Conservation (phyloP, 2,113 vertebrate species). For the Proteles cristata region DNA sequence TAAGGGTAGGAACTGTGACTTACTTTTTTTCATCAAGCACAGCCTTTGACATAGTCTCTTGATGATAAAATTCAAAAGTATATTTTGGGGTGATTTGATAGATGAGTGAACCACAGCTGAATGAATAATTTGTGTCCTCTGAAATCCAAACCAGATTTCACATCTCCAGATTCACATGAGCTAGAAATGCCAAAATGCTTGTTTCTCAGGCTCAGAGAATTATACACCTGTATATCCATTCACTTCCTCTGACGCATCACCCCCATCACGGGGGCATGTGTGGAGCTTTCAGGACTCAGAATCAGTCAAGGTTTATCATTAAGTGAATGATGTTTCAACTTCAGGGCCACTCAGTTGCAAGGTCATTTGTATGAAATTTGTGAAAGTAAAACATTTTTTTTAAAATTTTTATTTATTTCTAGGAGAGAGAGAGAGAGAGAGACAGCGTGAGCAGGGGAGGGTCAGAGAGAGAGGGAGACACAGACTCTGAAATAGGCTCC, state of each 20-base stretch:
- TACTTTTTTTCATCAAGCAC: not conserved
- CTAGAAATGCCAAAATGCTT: not conserved
- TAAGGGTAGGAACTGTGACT: not conserved
- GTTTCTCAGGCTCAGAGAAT: not conserved
- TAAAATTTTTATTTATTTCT: no score
- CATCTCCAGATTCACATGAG: not conserved
- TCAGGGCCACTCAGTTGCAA: not conserved
- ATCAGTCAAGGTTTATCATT: not conserved
- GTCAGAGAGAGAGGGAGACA: no score
- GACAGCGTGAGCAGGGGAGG: no score
- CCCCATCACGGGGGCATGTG: not conserved
- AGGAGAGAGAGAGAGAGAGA: no score
- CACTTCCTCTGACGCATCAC: not conserved
- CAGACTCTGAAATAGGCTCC: no score
- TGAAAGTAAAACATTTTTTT: not conserved
- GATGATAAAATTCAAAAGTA: not conserved
- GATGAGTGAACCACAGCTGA: not conserved
- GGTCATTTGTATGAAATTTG: not conserved
- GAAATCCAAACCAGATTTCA: constrained; percentile 32
- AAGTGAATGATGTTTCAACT: not conserved
- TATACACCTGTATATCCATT: not conserved
- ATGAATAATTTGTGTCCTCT: constrained; percentile 13
- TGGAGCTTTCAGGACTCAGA: not conserved
- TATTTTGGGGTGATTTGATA: not conserved
- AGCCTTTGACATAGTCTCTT: not conserved